phyloP scores from a whole-genome alignment of 2,113 vertebrate genomes.

The Eulemur rufifrons region DNA sequence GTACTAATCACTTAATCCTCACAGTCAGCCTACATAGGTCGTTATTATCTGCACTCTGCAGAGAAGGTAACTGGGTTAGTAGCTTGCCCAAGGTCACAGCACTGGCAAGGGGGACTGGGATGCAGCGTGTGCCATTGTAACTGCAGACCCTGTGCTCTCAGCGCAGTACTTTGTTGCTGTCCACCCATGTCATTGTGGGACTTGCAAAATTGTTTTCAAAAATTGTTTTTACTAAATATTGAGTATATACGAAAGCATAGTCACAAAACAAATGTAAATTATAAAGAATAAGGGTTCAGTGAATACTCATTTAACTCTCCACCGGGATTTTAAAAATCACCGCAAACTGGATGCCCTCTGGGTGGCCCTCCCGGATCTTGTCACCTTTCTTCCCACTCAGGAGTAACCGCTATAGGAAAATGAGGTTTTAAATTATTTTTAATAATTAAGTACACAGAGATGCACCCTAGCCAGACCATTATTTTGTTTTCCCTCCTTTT shows the following conservation, averaged over 20 bases:
- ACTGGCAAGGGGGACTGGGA: neutral
- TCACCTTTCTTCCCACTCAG: neutral
- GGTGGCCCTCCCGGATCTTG: neutral
- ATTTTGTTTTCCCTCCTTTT: neutral
- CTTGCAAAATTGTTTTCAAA: neutral
- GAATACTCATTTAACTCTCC: neutral
- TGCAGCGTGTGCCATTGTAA: neutral
- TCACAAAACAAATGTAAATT: neutral
- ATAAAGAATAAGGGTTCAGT: neutral
- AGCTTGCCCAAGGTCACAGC: constrained; percentile 49
- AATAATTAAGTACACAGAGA: neutral
- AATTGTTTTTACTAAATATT: neutral
- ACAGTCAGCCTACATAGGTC: neutral
- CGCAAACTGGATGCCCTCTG: neutral
- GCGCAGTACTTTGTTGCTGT: neutral
- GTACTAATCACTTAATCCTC: constrained; percentile 60
- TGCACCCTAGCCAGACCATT: neutral
- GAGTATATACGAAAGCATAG: neutral
- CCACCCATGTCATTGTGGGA: neutral
- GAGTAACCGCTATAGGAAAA: neutral
- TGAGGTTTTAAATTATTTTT: neutral
- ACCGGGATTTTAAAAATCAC: neutral
- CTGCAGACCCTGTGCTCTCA: neutral
- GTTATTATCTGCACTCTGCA: constrained; percentile 40
- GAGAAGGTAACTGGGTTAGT: constrained; percentile 52